These are phyloP conservation scores for Phaethon lepturus DNA, from an alignment of 2,113 vertebrate species.

Conservation along the genomic window DNA sequence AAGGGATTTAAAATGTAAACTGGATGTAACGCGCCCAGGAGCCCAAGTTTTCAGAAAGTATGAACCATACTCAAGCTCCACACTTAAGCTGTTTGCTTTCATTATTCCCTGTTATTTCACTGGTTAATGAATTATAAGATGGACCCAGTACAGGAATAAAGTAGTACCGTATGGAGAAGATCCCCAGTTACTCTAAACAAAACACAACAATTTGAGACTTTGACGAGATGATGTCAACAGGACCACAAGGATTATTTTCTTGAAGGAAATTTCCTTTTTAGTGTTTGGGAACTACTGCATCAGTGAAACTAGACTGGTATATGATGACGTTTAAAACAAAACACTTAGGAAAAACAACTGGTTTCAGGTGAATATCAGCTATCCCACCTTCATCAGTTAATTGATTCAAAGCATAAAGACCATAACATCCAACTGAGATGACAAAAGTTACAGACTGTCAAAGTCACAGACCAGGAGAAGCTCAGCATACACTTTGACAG, in stretches of 20 bases:
- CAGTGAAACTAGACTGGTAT: not conserved
- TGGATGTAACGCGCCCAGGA: not conserved
- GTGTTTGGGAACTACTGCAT: not conserved
- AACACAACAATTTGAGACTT: not conserved
- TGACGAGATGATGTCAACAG: not conserved
- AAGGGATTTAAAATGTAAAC: not conserved
- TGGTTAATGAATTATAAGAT: not conserved
- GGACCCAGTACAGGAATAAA: not conserved
- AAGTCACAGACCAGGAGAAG: not conserved
- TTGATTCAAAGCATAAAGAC: not conserved
- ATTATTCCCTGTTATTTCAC: not conserved
- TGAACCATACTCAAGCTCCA: not conserved
- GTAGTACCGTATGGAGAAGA: not conserved
- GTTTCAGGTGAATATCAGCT: constrained; percentile 5
- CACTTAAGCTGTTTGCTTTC: not conserved
- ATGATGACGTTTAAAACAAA: constrained; percentile 4
- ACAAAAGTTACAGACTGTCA: not conserved
- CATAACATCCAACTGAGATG: not conserved
- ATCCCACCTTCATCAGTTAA: not conserved
- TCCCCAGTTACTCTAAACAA: not conserved
- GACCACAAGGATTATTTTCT: not conserved
- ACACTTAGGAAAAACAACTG: not conserved
- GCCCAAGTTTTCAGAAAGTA: not conserved
- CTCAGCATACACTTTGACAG: not conserved
- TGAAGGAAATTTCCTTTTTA: not conserved